Evolutionary conservation across 2,113 vertebrate species (phyloP), one percentile per base, ranked within the genome.

Genomic region (Channa maculata): DNA sequence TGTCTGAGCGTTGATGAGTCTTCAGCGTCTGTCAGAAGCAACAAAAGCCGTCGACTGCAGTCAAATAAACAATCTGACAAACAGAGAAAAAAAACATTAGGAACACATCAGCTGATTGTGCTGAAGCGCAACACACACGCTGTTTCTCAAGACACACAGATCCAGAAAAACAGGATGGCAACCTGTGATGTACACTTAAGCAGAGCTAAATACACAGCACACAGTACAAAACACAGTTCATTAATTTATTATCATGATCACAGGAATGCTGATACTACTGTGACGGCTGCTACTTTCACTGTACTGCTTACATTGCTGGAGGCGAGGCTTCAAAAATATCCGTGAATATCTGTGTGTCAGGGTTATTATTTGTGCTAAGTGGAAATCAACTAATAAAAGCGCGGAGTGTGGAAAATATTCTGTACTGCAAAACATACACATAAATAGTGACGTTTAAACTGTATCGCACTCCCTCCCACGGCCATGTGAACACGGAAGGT

Each of bases 31-130:
- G 86, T 80, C 37, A 54, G n/a, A 61, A 54, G 50, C 44, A 52
- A 77, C 86, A 85, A 79, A 87, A 68, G 54, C 12, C 5, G 41
- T 68, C n/a, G 8, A 77, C 83, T 61, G n/a, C 55, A 62, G 62
- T 51, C 68, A 67, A 75, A 82, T 71, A 61, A 82, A 57, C 39
- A 75, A 34, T 58, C 54, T 15, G 51, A 74, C 53, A 8, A 73
- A 67, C 70, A 50, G 24, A 24, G 24, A 24, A 68, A 38, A 33
- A 46, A 37, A 14, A 51, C 48, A 12, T 34, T 41, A 51, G 50
- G 55, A 69, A 39, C 48, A 75, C 68, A 57, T 75, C 36, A 62
- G 59, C 38, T 6, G 38, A 53, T 39, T 38, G 12, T 8, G 11
- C 5, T 15, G 6, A 48, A 2, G 33, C 51, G 9, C n/a, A 43